Evolutionary conservation across 2,797 vertebrate genomes (phyloP).

Genomic region (Manis crassicaudata): DNA sequence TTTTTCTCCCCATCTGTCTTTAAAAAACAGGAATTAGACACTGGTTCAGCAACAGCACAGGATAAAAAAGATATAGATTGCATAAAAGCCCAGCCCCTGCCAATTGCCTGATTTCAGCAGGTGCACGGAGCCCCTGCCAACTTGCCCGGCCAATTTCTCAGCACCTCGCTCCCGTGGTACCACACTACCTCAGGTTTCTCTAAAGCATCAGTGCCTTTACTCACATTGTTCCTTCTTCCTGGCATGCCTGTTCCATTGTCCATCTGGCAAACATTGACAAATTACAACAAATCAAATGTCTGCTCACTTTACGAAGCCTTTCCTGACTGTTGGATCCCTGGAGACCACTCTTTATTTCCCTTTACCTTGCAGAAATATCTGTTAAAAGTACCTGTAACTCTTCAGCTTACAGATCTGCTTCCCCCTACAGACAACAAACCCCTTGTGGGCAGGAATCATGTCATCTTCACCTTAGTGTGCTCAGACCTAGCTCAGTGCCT

Average conservation of each 20-base stretch:
- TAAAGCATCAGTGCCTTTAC: not conserved
- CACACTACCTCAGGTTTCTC: not conserved
- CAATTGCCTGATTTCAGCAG: not conserved
- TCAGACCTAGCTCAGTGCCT: not conserved
- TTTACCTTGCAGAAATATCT: not conserved
- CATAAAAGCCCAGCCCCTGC: not conserved
- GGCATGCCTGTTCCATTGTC: not conserved
- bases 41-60: not conserved
- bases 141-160: not conserved
- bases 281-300: not conserved
- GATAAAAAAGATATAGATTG: not conserved
- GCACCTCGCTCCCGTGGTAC: not conserved
- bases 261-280: not conserved
- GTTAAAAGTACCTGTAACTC: not conserved
- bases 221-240: not conserved
- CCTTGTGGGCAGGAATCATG: not conserved
- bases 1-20: not conserved
- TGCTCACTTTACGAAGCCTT: not conserved
- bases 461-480: not conserved
- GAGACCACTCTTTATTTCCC: not conserved
- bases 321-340: not conserved
- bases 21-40: not conserved
- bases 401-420: not conserved
- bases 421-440: not conserved
- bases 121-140: not conserved